phyloP scores from a whole-genome alignment of 2,797 vertebrate species.

The Zenarchopterus dispar region DNA sequence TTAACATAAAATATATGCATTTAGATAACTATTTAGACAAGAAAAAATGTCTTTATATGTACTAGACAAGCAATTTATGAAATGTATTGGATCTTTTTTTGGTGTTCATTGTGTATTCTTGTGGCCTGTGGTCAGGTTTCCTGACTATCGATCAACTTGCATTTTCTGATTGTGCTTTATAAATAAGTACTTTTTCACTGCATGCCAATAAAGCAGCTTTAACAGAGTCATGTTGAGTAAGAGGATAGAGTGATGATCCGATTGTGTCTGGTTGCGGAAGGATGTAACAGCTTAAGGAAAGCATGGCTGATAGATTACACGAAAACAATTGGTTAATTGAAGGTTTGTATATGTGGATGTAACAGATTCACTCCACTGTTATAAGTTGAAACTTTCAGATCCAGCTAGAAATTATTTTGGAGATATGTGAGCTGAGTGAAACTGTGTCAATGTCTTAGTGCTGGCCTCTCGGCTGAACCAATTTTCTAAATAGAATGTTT shows the following conservation, averaged over 20 bases:
- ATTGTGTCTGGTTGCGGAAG: conserved; percentile 53
- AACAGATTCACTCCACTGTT: conserved; percentile 12
- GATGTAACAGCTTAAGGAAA: conserved; percentile 57
- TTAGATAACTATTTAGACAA: too few species aligned
- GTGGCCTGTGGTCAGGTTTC: conserved; percentile 5
- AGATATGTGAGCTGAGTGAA: conserved; percentile 9
- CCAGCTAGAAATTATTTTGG: conserved; percentile 2
- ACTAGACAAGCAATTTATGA: background rate
- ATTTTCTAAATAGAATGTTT: conserved; percentile 9
- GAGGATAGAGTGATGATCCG: conserved; percentile 70
- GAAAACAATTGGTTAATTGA: conserved; percentile 33
- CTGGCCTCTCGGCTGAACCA: conserved; percentile 25
- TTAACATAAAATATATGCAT: too few species aligned
- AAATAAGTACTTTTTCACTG: conserved; percentile 46
- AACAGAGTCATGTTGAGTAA: conserved; percentile 48
- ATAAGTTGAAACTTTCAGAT: background rate
- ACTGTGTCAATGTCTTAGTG: conserved; percentile 31
- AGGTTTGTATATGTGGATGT: conserved; percentile 21
- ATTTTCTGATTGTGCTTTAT: conserved; percentile 36
- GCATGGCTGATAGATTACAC: conserved; percentile 47
- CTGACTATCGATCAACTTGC: conserved; percentile 3
- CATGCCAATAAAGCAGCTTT: conserved; percentile 63
- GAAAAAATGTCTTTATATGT: too few species aligned
- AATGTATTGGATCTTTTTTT: too few species aligned
- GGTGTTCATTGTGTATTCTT: background rate